A percentile compares a stretch with the other conserved stretches of the same genome.
phyloP scores from a whole-genome alignment of 2,888 invertebrate species.

The Hypomecis atomaria region DNA sequence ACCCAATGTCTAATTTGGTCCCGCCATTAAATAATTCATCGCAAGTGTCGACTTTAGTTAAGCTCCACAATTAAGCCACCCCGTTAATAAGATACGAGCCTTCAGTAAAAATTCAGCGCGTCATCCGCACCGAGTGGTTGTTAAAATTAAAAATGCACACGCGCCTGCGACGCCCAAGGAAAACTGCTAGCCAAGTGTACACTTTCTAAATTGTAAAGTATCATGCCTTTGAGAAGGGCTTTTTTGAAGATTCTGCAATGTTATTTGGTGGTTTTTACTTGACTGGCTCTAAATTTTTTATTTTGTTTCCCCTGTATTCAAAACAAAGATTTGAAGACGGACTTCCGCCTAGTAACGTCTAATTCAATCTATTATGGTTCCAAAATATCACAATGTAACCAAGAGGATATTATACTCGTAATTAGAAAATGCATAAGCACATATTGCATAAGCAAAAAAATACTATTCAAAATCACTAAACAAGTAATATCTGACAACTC shows the following conservation, averaged over 20 bases:
- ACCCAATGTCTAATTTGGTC: constrained; percentile 11
- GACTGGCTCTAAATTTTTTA: neutral
- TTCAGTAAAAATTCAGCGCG: constrained; percentile 80
- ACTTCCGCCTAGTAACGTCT: neutral
- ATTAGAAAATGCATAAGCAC: no score
- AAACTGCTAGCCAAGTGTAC: constrained; percentile 66
- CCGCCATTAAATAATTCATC: constrained; percentile 24
- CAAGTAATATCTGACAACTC: no score
- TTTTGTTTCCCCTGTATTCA: neutral
- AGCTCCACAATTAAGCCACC: constrained; percentile 65
- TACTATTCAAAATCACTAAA: no score
- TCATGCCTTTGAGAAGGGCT: constrained; percentile 14
- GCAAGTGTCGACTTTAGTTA: constrained; percentile 46
- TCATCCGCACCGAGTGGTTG: constrained; percentile 70
- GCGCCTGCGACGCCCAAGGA: constrained; percentile 71
- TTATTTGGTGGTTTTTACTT: neutral
- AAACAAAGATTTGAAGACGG: neutral
- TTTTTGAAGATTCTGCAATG: neutral
- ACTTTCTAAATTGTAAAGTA: constrained; percentile 64
- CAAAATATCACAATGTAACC: no score
- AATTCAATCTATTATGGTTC: no score
- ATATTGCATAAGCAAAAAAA: no score
- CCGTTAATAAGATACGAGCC: constrained; percentile 74
- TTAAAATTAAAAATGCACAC: constrained; percentile 83
- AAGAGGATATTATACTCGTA: no score